These are phyloP conservation scores for Thalassarche chlororhynchos DNA, from an alignment of 2,113 vertebrate genomes.

Conservation along the genomic window DNA sequence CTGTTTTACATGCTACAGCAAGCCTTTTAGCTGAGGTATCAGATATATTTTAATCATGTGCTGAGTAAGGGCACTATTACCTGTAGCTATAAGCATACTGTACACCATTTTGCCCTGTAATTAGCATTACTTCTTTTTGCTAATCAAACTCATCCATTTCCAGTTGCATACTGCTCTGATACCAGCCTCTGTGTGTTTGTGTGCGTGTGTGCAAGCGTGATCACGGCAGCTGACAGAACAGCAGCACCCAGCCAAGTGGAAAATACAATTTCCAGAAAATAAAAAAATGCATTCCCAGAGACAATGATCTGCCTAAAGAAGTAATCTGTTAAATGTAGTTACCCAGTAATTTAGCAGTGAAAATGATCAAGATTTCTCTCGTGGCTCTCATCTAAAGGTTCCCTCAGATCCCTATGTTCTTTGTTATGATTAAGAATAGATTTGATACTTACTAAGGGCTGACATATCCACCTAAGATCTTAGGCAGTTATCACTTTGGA, in stretches of 20 bases:
- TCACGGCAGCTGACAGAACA: neutral
- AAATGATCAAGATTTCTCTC: neutral
- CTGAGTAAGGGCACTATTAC: neutral
- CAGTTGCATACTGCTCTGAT: neutral
- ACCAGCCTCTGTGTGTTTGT: neutral
- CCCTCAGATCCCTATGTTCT: neutral
- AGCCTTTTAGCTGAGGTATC: neutral
- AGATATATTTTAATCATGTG: neutral
- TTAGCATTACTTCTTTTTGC: neutral
- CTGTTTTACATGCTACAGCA: neutral
- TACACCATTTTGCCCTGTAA: neutral
- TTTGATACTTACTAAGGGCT: neutral
- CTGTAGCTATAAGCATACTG: neutral
- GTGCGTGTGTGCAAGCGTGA: neutral
- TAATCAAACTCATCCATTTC: neutral
- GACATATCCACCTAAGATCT: neutral
- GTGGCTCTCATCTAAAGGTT: neutral
- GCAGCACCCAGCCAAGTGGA: neutral
- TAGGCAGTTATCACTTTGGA: neutral
- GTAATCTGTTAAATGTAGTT: neutral
- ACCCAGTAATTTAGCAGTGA: neutral
- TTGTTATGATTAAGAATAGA: neutral
- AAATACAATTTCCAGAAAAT: neutral
- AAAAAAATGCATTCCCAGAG: neutral
- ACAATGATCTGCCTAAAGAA: constrained; percentile 18